These are phyloP conservation scores for Bucco capensis DNA, from an alignment of 2,113 vertebrate species.

Conservation along the genomic window DNA sequence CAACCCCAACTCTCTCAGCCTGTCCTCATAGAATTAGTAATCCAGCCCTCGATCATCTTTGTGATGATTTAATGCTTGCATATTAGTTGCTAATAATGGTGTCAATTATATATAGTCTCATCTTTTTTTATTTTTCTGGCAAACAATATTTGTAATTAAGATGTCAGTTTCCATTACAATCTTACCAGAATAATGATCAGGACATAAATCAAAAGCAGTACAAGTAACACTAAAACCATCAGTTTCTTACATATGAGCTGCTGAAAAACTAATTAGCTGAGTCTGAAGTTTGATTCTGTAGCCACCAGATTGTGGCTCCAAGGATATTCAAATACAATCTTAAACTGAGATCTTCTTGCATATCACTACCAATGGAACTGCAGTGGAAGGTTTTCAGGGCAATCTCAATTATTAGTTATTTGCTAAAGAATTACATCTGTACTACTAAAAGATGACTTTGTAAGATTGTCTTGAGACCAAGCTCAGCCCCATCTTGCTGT, in stretches of 20 bases:
- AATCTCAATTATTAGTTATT: not conserved
- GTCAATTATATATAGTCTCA: not conserved
- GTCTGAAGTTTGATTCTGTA: not conserved
- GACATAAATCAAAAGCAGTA: not conserved
- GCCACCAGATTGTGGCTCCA: not conserved
- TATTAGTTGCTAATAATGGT: not conserved
- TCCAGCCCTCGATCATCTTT: too few relatives aligned
- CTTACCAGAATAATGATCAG: not conserved
- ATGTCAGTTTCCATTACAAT: not conserved
- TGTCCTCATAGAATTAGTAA: too few relatives aligned
- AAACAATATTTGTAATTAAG: not conserved
- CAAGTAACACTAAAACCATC: not conserved
- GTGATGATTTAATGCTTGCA: too few relatives aligned
- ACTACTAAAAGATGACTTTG: not conserved
- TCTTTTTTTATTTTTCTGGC: not conserved
- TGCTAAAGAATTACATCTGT: not conserved
- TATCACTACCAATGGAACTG: not conserved
- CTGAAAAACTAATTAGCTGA: not conserved
- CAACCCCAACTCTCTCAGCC: too few relatives aligned
- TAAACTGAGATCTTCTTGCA: not conserved
- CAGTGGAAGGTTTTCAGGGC: not conserved
- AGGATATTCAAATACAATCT: not conserved
- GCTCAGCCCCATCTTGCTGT: not conserved
- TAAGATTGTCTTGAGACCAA: not conserved
- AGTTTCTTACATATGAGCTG: not conserved